A percentile compares a stretch with the other conserved stretches of the same genome.
These are phyloP conservation scores for Bufotes viridis DNA, from an alignment of 2,797 vertebrate species.

Conservation along the genomic window DNA sequence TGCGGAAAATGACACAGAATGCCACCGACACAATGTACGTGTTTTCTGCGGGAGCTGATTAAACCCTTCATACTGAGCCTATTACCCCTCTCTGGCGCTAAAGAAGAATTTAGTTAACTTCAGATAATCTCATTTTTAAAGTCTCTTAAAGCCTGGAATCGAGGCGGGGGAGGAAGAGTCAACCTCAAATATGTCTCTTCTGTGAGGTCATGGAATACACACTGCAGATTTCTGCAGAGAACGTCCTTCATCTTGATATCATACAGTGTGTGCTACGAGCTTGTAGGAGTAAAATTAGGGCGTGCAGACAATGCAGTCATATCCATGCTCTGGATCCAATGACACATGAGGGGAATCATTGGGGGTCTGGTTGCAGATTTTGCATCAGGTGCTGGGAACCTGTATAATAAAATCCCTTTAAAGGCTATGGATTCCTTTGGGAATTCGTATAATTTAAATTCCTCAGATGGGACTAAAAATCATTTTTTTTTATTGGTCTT, in stretches of 20 bases:
- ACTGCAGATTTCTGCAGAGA: neutral
- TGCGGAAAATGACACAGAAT: conserved; percentile 37
- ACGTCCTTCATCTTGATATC: neutral
- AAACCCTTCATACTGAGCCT: conserved; percentile 50
- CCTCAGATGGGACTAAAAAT: too few species aligned
- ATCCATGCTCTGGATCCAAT: too few species aligned
- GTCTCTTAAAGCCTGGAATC: conserved; percentile 32
- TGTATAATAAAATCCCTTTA: too few species aligned
- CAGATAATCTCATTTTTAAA: conserved; percentile 51
- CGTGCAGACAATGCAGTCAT: too few species aligned
- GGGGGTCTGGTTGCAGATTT: too few species aligned
- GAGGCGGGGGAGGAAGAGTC: conserved; percentile 15
- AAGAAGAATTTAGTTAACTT: conserved; percentile 52
- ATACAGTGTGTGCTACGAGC: neutral
- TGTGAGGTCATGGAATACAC: conserved; percentile 25
- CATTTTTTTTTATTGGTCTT: too few species aligned
- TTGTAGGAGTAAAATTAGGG: neutral
- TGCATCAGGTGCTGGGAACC: too few species aligned
- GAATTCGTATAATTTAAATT: too few species aligned
- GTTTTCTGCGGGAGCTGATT: conserved; percentile 33
- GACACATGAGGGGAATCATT: too few species aligned
- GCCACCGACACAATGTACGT: conserved; percentile 26
- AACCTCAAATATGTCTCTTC: conserved; percentile 16
- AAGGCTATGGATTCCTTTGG: too few species aligned
- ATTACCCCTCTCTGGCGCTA: conserved; percentile 28